Base-by-base conservation (phyloP, 2,113 vertebrate species). In the Accipiter cooperii region DNA sequence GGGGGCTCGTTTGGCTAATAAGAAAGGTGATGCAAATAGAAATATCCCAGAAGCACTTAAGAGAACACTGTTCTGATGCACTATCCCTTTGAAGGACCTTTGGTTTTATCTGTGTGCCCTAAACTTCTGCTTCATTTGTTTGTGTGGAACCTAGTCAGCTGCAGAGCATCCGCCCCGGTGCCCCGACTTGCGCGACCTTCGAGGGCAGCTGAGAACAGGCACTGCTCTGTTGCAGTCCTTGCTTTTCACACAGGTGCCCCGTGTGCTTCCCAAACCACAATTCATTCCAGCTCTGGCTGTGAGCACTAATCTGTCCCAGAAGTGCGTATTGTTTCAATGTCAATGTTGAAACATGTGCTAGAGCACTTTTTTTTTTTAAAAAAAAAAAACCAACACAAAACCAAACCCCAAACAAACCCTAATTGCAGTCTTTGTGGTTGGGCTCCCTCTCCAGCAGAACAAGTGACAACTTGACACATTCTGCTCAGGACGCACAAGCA, bases 381-480 rank as follows among this genome's bases (percentile, higher is more conserved):
- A 52, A 24, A 19, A 70, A 24, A 24, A 24, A 7, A 24, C 2
- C 2, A 49, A 28, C 17, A 19, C 21, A 19, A 57, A 11, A 61
- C 19, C 26, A 76, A 84, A 82, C 70, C 78, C 87, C 89, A 96
- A 77, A 91, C 80, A 96, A 96, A 63, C 87, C 75, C 95, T 96
- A 89, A 90, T 90, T 74, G 91, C 89, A 92, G 61, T 93, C 74
- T 95, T 84, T 92, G 86, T 0, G 65, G 81, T 90, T 81, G 75
- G 75, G 81, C 91, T 95, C 63, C 51, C 54, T 88, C 87, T 90
- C 93, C 87, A 93, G 89, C 78, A 94, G 89, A 88, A 89, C 81
- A 94, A 96, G 94, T 96, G 94, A 95, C 89, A 96, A 95, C 84
- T 96, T 95, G 94, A 96, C 82, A 87, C 87, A 42, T 96, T 95